Base-by-base conservation (phyloP, 2,113 vertebrate genomes). In the Amazona guildingii region DNA sequence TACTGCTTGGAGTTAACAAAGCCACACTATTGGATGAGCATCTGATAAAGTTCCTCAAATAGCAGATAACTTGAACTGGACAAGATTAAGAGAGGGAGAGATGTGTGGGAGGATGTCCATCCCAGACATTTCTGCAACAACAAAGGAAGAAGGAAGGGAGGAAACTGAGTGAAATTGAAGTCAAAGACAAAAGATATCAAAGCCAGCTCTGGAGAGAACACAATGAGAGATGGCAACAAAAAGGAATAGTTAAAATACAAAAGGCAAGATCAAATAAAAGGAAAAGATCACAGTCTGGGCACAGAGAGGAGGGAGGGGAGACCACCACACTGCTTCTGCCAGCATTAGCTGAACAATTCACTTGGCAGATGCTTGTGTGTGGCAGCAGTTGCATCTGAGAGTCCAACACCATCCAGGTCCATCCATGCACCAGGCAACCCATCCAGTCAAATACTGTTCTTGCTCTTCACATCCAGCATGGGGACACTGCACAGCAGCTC, bases 181-280 rank as follows among this genome's bases (percentile, higher is more conserved):
- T 91, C 62, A 92, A 95, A 84, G 66, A 39, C 37, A 54, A 67
- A 63, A 83, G 25, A 89, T 86, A 89, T 88, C 92, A 95, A 96
- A 97, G 83, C 20, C 54, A 78, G 43, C 27, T 80, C 82, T 0
- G 3, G 59, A 73, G 66, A 75, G 77, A 28, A 44, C 0, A 1
- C 61, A 79, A 79, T 54, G 79, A 88, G 84, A 84, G 57, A 69
- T 25, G 83, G 62, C 86, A 82, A 0, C 0, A 94, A 86, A 90
- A 95, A 66, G 82, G 62, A 88, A 82, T 62, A 75, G 73, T 94
- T 93, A 82, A 91, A 81, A 92, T 48, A 83, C 7, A 5, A 94
- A 91, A 94, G 69, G 35, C 7, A 11, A 81, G 90, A 96, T 97
- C 75, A 94, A 91, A 97, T 35, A 59, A 62, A 93, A 88, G 70